Evolutionary conservation across 2,888 invertebrate genomes (phyloP), one percentile per base, ranked within the genome.

Genomic region (Maniola hyperantus): DNA sequence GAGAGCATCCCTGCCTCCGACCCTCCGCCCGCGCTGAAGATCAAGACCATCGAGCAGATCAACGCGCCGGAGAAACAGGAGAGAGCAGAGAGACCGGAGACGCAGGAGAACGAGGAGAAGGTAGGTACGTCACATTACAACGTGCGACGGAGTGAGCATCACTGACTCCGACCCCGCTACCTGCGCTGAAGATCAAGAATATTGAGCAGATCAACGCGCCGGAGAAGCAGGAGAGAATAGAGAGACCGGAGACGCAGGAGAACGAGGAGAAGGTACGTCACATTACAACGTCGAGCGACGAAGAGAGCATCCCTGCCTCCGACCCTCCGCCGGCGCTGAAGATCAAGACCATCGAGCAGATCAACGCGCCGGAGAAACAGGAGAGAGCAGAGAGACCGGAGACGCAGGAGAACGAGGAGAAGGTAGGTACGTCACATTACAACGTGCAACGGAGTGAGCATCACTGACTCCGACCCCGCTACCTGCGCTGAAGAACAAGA

Each of bases 311-410:
- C 82, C 90, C 87, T 75, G 82, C 89, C 82, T 85, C 88, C 73
- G 92, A 91, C 82, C 91, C 88, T 73, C 91, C 89, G 53, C 90
- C 90, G 69, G 87, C 83, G 50, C 84, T 93, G 77, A 93, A 93
- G 81, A 93, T 93, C 79, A 93, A 93, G 76, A 93, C 93, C 71
- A 92, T 93, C 75, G 91, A 92, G 79, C 89, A 93, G 81, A 92
- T 92, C 78, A 93, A 92, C 88, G 91, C 85, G 65, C 82, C 83
- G 46, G 83, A 87, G 72, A 85, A 83, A 77, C 85, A 83, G 72
- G 80, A 79, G 71, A 78, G 80, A 72, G 0, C 50, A 15, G 88
- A 88, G 74, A 87, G 92, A 91, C 82, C 91, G 42, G 57, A 57
- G 57, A 39, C 42, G 20, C 39, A 39, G 57, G 57, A 46, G 44